Evolutionary conservation across 2,888 invertebrate genomes (phyloP).

Genomic region (Parapristionchus giblindavisi): DNA sequence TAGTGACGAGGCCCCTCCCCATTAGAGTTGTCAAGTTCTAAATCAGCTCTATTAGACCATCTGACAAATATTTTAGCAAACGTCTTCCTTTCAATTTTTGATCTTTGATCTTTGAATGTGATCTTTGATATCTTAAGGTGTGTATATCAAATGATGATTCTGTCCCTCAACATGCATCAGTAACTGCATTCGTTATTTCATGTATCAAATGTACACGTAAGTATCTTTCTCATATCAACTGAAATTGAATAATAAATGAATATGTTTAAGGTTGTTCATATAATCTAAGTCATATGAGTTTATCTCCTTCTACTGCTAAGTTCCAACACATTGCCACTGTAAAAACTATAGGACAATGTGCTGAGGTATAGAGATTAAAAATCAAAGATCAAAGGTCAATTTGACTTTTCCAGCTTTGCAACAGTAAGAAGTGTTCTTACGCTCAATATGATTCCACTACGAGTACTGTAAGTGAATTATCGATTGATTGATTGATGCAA

Average conservation of each 20-base stretch:
- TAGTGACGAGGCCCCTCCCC: too few relatives aligned
- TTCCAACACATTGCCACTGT: slow-evolving; percentile 56
- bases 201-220: slow-evolving; percentile 67
- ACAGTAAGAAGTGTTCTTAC: slow-evolving; percentile 56
- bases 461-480: slow-evolving; percentile 49
- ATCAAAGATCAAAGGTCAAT: neutral
- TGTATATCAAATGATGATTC: slow-evolving; percentile 57
- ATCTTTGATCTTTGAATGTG: slow-evolving; percentile 18
- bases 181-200: slow-evolving; percentile 66
- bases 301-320: slow-evolving; percentile 51
- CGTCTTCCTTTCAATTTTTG: neutral
- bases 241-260: neutral
- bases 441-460: slow-evolving; percentile 64
- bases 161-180: slow-evolving; percentile 66
- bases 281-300: slow-evolving; percentile 56
- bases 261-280: slow-evolving; percentile 61
- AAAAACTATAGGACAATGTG: slow-evolving; percentile 63
- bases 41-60: neutral
- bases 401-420: slow-evolving; percentile 45
- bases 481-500: too few relatives aligned
- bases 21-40: too few relatives aligned
- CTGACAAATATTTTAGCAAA: neutral
- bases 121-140: slow-evolving; percentile 37
- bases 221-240: slow-evolving; percentile 10
- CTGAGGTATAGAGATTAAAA: slow-evolving; percentile 48